Conservation (phyloP, 2,113 vertebrate species). For the Mesocricetus auratus region DNA sequence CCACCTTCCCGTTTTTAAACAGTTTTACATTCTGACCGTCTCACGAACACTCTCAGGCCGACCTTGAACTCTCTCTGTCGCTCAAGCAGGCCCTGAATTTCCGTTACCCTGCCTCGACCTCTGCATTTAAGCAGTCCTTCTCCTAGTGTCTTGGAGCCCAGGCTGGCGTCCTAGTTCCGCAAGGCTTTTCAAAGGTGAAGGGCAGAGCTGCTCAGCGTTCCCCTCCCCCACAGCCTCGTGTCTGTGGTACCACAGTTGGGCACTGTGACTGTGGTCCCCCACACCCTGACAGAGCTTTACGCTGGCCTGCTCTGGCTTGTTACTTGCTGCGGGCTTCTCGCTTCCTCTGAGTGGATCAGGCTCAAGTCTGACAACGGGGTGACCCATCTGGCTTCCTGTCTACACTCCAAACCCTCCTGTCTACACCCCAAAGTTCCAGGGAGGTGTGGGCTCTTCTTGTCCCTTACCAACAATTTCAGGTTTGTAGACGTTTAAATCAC, state of each 20-base stretch:
- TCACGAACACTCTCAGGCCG: neutral
- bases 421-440: fast-evolving
- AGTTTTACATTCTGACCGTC: neutral
- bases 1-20: neutral
- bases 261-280: neutral
- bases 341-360: neutral
- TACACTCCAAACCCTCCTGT: fast-evolving
- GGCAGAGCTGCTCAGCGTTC: neutral
- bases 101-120: neutral
- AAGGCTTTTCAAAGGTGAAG: neutral
- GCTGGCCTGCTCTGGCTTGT: neutral
- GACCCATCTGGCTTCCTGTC: neutral
- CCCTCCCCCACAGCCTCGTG: neutral
- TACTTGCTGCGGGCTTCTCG: neutral
- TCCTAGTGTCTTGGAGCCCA: neutral
- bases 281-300: neutral
- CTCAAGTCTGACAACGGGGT: neutral
- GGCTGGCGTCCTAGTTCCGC: neutral
- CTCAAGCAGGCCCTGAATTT: neutral
- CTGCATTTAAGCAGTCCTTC: neutral
- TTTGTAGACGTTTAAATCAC: neutral
- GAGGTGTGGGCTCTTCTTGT: neutral
- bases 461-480: neutral
- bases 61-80: neutral
- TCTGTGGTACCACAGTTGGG: neutral